These are phyloP conservation scores for Pollenia angustigena DNA, from an alignment of 2,888 invertebrate genomes.

Conservation along the genomic window DNA sequence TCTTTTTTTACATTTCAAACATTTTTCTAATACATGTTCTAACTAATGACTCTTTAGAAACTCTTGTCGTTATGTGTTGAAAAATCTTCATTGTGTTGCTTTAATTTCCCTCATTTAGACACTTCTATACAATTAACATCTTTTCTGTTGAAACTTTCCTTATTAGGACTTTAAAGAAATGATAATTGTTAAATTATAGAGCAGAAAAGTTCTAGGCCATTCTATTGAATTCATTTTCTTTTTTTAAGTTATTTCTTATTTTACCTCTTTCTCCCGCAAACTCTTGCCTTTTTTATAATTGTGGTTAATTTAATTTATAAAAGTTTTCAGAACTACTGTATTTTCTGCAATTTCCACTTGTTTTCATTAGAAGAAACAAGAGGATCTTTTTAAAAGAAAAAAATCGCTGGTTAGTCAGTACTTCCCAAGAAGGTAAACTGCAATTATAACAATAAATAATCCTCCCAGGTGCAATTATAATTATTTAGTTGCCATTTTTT, in stretches of 20 bases:
- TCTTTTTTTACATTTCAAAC: too few species aligned
- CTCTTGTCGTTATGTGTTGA: background rate
- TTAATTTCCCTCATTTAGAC: constrained; percentile 10
- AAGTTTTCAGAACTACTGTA: constrained; percentile 15
- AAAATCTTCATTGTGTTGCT: background rate
- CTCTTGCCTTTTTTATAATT: background rate
- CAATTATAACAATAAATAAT: constrained; percentile 73
- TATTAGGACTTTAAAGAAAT: constrained; percentile 31
- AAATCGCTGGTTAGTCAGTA: constrained; percentile 27
- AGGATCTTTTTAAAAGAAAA: constrained; percentile 38
- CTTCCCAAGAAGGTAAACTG: constrained; percentile 58
- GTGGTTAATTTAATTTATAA: constrained; percentile 35
- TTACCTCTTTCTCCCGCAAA: background rate
- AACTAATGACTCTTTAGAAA: too few species aligned
- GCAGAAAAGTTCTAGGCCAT: constrained; percentile 18
- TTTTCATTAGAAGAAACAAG: background rate
- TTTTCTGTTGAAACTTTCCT: constrained; percentile 19
- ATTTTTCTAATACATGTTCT: too few species aligned
- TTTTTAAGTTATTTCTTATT: constrained; percentile 33
- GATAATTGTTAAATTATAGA: constrained; percentile 58
- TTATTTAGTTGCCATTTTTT: constrained; percentile 59
- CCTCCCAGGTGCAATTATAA: constrained; percentile 73
- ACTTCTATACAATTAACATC: constrained; percentile 12
- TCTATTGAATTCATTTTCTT: constrained; percentile 46
- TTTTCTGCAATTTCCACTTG: background rate